phyloP scores from a whole-genome alignment of 2,113 vertebrate genomes.

The Hippocampus barbouri region DNA sequence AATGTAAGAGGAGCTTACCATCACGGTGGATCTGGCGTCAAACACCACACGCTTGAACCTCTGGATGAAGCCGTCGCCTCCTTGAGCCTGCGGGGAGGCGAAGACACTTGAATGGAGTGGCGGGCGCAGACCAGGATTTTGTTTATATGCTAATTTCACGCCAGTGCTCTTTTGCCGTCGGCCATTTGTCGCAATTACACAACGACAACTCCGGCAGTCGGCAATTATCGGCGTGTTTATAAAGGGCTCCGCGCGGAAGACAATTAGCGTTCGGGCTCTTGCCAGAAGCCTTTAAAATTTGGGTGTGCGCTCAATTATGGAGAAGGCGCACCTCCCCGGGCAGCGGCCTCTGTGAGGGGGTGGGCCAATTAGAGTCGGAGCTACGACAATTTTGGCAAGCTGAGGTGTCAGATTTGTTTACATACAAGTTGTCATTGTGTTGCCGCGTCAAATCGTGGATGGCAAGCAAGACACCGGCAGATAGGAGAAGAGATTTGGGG shows the following conservation, averaged over 20 bases:
- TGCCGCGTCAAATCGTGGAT: conserved; percentile 4
- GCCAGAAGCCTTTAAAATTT: conserved; percentile 18
- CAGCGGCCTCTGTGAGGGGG: conserved; percentile 23
- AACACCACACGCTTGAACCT: conserved; percentile 88
- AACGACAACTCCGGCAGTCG: neutral
- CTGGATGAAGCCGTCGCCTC: conserved; percentile 91
- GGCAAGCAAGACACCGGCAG: neutral
- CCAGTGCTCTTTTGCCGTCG: neutral
- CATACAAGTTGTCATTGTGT: neutral
- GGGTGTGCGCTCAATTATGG: conserved; percentile 32
- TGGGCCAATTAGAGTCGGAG: conserved; percentile 47
- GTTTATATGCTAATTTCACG: conserved; percentile 2
- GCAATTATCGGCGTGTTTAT: neutral
- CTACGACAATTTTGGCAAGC: conserved; percentile 18
- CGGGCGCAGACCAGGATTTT: neutral
- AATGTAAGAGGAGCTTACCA: conserved; percentile 73
- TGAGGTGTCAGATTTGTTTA: conserved; percentile 3
- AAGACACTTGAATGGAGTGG: conserved; percentile 16
- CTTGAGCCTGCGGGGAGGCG: conserved; percentile 79
- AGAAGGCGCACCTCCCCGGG: conserved; percentile 25
- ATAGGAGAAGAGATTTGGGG: neutral
- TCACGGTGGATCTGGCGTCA: conserved; percentile 88
- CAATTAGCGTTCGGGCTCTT: neutral
- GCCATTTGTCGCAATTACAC: conserved; percentile 6
- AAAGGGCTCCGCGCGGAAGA: conserved; percentile 1